Evolutionary conservation across 2,113 vertebrate species (phyloP), one percentile per base, ranked within the genome.

Genomic region (Esox niger): DNA sequence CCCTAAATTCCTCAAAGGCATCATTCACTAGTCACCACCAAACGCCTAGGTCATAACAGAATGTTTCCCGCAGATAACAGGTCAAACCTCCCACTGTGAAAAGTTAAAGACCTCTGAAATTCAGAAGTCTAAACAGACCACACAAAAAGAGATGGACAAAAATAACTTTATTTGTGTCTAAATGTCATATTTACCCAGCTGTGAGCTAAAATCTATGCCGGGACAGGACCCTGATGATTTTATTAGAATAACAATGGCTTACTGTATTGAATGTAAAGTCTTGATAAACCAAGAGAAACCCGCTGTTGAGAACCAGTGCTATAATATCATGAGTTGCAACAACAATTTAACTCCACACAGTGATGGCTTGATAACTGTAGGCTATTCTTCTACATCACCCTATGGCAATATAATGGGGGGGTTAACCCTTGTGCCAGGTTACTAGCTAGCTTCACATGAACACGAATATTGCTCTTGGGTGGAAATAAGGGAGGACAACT

Each of bases 11-110:
- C 10, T 27, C 13, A 47, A n/a, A n/a, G n/a, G n/a, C n/a, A n/a
- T n/a, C 38, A 38, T 64, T 20, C 26, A 27, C 15, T 33, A n/a
- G n/a, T n/a, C n/a, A 13, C 52, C 31, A 55, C 31, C 30, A 35
- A 67, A 30, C 1, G 1, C 27, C 30, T 31, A 67, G 2, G 2
- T 69, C 31, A 66, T 66, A 76, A 66, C 33, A 70, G 20, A 46
- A 27, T 71, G 72, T 76, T 71, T 75, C 65, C 71, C 73, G 68
- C 21, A 58, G 47, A 78, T 66, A 64, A 74, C 61, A 69, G 64
- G 52, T 23, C 5, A 43, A 46, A 29, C 17, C 49, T 35, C 64
- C 64, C 27, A 23, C 52, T 56, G 52, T 25, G 49, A 56, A 17
- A 33, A 15, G n/a, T 23, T 13, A 7, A 30, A 10, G 46, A 29